Conservation (phyloP, 2,113 vertebrate genomes). For the Neolamprologus modestus region DNA sequence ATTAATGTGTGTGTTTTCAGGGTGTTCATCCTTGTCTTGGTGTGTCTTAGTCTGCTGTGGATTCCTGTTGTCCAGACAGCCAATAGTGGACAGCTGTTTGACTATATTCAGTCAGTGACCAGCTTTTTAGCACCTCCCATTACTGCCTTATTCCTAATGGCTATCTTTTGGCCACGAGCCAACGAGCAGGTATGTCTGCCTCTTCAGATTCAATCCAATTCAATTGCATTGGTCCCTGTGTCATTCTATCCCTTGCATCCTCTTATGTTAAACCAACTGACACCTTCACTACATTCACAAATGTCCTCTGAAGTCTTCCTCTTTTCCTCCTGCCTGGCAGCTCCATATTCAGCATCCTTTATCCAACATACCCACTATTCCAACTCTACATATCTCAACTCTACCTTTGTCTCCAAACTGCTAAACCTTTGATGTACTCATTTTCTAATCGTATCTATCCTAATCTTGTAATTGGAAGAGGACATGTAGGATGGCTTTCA, state of each 20-base stretch:
- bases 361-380: background rate
- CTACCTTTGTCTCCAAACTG: background rate
- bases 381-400: background rate
- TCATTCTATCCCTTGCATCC: background rate
- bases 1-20: constrained; percentile 54
- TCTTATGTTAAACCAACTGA: background rate
- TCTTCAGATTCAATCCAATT: background rate
- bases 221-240: background rate
- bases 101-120: constrained; percentile 89
- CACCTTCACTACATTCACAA: background rate
- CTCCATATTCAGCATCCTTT: background rate
- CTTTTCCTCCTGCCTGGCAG: background rate
- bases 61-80: constrained; percentile 89
- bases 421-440: background rate
- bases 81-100: constrained; percentile 90
- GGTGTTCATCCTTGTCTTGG: constrained; percentile 82
- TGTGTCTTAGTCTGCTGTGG: constrained; percentile 87
- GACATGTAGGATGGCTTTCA: accelerated
- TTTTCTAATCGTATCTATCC: background rate
- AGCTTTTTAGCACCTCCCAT: constrained; percentile 91
- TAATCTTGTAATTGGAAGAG: background rate
- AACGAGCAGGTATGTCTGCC: constrained; percentile 79
- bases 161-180: constrained; percentile 87
- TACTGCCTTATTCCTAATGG: constrained; percentile 86
- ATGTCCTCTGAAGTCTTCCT: background rate